Base-by-base conservation (phyloP, 2,888 invertebrate genomes). In the Dasysyrphus albostriatus region DNA sequence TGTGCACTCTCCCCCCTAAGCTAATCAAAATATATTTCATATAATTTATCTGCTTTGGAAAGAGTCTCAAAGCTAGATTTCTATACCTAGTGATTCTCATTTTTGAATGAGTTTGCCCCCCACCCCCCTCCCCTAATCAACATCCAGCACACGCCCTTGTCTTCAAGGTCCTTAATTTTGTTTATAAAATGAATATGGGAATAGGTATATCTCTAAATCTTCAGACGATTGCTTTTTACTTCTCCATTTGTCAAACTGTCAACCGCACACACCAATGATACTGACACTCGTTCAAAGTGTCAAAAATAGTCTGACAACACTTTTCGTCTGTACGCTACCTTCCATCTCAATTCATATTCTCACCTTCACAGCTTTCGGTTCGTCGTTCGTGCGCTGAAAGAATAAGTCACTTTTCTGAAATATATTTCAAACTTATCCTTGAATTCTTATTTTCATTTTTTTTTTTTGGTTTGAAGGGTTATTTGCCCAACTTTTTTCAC, bases 221-320 rank as follows among this genome's bases (percentile, higher is more conserved):
- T 2, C 49, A 72, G 63, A 76, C 73, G 29, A 44, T 75, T 47
- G 32, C 37, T 44, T 70, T 67, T 76, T 47, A 80, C 72, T 80
- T 76, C 47, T 59, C 47, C 58, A 76, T 77, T 73, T 84, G 49
- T 67, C 70, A 72, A 19, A 59, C 47, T 34, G 51, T 51, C 51
- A 47, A 56, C 39, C 19, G n/a, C n/a, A 44, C n/a, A 37, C 47
- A 39, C 79, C 24, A 49, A 39, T 65, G 56, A 54, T 34, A 56
- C 76, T 74, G 77, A 81, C 81, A 81, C 49, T 42, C 81, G 37
- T 82, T 77, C 69, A 77, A 85, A 78, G 44, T 82, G 85, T 85
- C 85, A 81, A 69, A 85, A 77, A 70, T 82, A 82, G 69, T 70
- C 81, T 81, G 84, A 81, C 77, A 85, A 69, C 84, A 75, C 67